Base-by-base conservation (phyloP, 2,888 invertebrate species). In the Escarpia spicata region DNA sequence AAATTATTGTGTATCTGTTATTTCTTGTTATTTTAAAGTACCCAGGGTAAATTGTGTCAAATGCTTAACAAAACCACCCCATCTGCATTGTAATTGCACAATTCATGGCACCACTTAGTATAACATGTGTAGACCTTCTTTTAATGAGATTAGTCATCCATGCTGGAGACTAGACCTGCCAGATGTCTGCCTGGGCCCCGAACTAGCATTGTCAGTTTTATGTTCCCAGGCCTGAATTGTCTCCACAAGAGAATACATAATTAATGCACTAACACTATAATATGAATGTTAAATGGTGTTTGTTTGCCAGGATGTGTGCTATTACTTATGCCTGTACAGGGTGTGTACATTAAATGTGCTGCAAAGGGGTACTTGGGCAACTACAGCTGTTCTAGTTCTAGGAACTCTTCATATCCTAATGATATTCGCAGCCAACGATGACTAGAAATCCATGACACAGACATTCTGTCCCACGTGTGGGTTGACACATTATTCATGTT, bases 201-300 rank as follows among this genome's bases (percentile, higher is more conserved):
- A 75, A 75, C 75, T 75, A 75, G 75, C 75, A 26, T 26, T 75
- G 0, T 75, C 75, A 75, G 19, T 75, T 19, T 26, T 75, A 75
- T 75, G 75, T 75, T n/a, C n/a, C 75, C 75, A 75, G 75, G 75
- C 75, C 75, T 75, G 75, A 75, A 75, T n/a, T 75, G 26, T 75
- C n/a, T 75, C 75, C 75, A 26, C 19, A 75, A 75, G 75, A n/a
- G 75, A 26, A 26, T 75, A 75, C 75, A 75, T 75, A 26, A 75
- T 75, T 75, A 75, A 75, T 75, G 75, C 75, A 75, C 75, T 75
- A 75, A 75, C 19, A 26, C 26, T 75, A 26, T 4, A 75, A 75
- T n/a, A 75, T 75, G 15, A 75, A 3, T 75, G 75, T 75, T 75
- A 75, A 19, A 75, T 75, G 4, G 3, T 26, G 26, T 75, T 75